These are phyloP conservation scores for Bufo gargarizans DNA, from an alignment of 2,113 vertebrate species.

Conservation along the genomic window DNA sequence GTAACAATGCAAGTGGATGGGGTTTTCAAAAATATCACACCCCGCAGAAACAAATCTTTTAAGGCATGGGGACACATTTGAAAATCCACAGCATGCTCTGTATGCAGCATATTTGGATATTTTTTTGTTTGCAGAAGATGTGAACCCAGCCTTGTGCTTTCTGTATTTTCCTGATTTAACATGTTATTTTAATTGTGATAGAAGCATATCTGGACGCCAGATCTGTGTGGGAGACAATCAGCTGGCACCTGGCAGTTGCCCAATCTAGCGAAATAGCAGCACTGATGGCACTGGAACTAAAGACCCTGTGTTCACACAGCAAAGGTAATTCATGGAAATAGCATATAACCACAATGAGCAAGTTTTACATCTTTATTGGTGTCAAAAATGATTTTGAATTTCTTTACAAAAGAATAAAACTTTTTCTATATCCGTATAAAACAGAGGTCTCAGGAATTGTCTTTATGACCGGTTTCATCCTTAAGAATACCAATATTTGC, in stretches of 20 bases:
- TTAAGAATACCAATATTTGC: not conserved
- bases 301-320: not conserved
- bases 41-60: too few relatives aligned
- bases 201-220: not conserved
- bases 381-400: conserved; percentile 59
- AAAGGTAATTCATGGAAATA: not conserved
- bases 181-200: conserved; percentile 14
- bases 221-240: not conserved
- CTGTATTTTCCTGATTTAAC: not conserved
- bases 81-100: not conserved
- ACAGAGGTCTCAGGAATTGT: conserved; percentile 49
- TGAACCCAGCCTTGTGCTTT: not conserved
- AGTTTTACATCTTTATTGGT: conserved; percentile 73
- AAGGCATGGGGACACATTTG: not conserved
- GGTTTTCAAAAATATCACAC: not conserved
- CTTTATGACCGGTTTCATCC: not conserved
- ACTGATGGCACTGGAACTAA: not conserved
- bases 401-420: conserved; percentile 72
- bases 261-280: not conserved
- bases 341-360: conserved; percentile 51
- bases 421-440: conserved; percentile 65
- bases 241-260: not conserved
- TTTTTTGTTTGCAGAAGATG: not conserved
- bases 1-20: not conserved
- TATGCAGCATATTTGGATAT: too few relatives aligned